Conservation (phyloP, 2,797 vertebrate species). For the Bovichtus variegatus region DNA sequence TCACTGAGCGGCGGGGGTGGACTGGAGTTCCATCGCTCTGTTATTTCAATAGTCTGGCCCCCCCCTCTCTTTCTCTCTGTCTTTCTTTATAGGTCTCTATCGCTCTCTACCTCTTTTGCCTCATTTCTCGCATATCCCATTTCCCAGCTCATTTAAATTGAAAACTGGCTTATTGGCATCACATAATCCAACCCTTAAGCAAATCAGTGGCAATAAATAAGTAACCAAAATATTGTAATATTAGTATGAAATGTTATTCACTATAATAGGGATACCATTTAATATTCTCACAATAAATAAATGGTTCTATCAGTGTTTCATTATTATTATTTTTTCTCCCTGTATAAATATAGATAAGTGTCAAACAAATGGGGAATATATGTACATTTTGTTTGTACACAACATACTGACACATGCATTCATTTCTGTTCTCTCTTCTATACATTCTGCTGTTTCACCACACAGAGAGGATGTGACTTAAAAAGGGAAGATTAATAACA, state of each 20-base stretch:
- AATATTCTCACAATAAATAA: not conserved
- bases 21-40: slow-evolving; percentile 44
- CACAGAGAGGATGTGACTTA: slow-evolving; percentile 3
- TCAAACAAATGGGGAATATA: too few relatives aligned
- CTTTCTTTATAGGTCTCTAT: not conserved
- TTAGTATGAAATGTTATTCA: not conserved
- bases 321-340: too few relatives aligned
- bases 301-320: not conserved
- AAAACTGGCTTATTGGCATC: slow-evolving; percentile 1
- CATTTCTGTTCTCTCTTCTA: not conserved
- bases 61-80: not conserved
- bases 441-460: slow-evolving; percentile 1
- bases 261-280: not conserved
- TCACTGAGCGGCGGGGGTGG: slow-evolving; percentile 44
- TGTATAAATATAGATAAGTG: too few relatives aligned
- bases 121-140: slow-evolving; percentile 12
- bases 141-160: slow-evolving; percentile 12
- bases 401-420: not conserved
- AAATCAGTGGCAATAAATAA: not conserved
- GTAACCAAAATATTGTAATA: not conserved
- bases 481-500: not conserved
- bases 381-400: not conserved
- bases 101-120: not conserved
- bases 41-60: slow-evolving; percentile 31
- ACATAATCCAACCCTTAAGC: not conserved